phyloP scores from a whole-genome alignment of 2,113 vertebrate genomes.

The Cairina moschata region DNA sequence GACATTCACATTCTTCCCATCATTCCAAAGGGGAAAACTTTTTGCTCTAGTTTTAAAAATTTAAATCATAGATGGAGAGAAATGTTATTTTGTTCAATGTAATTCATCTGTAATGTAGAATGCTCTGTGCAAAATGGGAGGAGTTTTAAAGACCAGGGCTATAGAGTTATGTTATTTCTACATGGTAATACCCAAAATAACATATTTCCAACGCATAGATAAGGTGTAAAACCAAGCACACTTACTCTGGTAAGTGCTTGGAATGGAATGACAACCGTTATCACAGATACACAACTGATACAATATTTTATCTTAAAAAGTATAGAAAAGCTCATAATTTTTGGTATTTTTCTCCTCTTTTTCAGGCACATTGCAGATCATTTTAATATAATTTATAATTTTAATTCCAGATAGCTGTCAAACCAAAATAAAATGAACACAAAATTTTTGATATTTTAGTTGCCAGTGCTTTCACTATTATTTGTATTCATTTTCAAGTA shows the following conservation, averaged over 20 bases:
- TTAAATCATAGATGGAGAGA: background rate
- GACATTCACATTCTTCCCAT: background rate
- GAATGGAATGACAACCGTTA: background rate
- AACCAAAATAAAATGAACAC: slow-evolving; percentile 48
- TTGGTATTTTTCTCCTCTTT: background rate
- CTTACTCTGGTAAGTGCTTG: background rate
- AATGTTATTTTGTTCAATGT: background rate
- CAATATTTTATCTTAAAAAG: background rate
- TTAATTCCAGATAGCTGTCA: slow-evolving; percentile 18
- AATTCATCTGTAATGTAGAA: background rate
- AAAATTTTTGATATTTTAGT: slow-evolving; percentile 6
- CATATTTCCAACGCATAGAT: background rate
- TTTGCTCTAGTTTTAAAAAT: slow-evolving; percentile 16
- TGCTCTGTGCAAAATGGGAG: background rate
- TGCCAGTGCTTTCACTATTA: slow-evolving; percentile 33
- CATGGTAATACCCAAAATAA: background rate
- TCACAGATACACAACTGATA: background rate
- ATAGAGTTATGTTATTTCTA: background rate
- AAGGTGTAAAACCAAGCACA: background rate
- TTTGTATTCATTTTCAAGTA: slow-evolving; percentile 58
- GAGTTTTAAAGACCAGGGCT: background rate
- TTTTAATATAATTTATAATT: background rate
- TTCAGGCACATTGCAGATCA: background rate
- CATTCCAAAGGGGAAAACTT: background rate
- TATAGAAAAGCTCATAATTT: background rate